phyloP scores from a whole-genome alignment of 2,797 vertebrate species.

The Lithobates pipiens region DNA sequence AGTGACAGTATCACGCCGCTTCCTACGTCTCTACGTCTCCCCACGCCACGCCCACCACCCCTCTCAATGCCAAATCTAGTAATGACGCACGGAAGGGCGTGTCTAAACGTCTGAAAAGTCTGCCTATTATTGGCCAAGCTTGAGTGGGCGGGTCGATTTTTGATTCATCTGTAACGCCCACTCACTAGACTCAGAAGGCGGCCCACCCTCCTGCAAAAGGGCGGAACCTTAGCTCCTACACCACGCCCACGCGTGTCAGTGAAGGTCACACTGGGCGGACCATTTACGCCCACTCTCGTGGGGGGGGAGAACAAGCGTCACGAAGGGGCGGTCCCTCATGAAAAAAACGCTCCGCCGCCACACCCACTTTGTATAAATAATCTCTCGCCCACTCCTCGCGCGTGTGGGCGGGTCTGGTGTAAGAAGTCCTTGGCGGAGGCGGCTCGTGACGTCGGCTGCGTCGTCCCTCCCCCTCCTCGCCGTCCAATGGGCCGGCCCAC shows the following conservation, averaged over 20 bases:
- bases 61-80: slow-evolving; percentile 2
- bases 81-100: slow-evolving; percentile 11
- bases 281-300: background rate
- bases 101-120: background rate
- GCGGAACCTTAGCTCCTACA: background rate
- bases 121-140: background rate
- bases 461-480: slow-evolving; percentile 17
- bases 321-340: background rate
- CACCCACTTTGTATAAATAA: slow-evolving; percentile 3
- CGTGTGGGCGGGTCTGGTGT: too few species aligned
- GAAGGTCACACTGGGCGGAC: background rate
- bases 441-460: slow-evolving; percentile 16
- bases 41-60: too few species aligned
- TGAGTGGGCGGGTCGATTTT: background rate
- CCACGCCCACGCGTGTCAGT: background rate
- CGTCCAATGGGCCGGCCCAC: slow-evolving; percentile 7
- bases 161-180: too few species aligned
- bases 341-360: too few species aligned
- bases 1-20: background rate
- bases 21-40: too few species aligned
- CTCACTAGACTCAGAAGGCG: background rate
- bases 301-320: background rate
- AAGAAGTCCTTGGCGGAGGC: slow-evolving; percentile 17
- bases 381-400: background rate
- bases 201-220: too few species aligned